A percentile compares a stretch with the other conserved stretches of the same genome.
These are phyloP conservation scores for Gymnarchus niloticus DNA, from an alignment of 2,113 vertebrate genomes.

Conservation along the genomic window DNA sequence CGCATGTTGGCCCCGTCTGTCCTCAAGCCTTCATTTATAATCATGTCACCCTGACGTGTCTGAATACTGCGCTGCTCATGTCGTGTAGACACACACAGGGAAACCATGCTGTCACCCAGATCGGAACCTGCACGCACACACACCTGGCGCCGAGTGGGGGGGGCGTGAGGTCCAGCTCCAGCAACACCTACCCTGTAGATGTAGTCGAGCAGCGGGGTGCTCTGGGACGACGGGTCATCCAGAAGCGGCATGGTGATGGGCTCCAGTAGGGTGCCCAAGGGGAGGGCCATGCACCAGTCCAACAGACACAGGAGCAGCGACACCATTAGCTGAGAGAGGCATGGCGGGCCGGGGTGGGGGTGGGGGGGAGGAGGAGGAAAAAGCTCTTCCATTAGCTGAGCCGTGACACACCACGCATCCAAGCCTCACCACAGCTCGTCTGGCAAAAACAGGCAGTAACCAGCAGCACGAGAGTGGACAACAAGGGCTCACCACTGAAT, in stretches of 20 bases:
- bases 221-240: conserved; percentile 70
- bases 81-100: neutral
- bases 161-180: too few species aligned
- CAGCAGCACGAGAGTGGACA: neutral
- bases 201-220: conserved; percentile 84
- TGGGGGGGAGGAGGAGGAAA: neutral
- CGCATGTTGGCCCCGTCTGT: conserved; percentile 68
- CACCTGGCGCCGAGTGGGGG: conserved; percentile 32
- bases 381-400: conserved; percentile 17
- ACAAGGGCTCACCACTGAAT: conserved; percentile 11
- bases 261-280: conserved; percentile 79
- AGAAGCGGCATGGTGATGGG: conserved; percentile 69
- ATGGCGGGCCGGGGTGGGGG: neutral
- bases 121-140: conserved; percentile 43
- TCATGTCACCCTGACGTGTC: neutral
- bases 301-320: conserved; percentile 88
- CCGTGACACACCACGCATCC: too few species aligned
- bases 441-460: conserved; percentile 19
- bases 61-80: neutral
- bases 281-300: conserved; percentile 97
- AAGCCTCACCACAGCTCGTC: neutral
- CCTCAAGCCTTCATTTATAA: conserved; percentile 49
- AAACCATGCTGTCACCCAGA: neutral
- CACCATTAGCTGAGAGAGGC: conserved; percentile 76
- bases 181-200: conserved; percentile 85